Evolutionary conservation across 2,113 vertebrate genomes (phyloP).

Genomic region (Myiagra hebetior): DNA sequence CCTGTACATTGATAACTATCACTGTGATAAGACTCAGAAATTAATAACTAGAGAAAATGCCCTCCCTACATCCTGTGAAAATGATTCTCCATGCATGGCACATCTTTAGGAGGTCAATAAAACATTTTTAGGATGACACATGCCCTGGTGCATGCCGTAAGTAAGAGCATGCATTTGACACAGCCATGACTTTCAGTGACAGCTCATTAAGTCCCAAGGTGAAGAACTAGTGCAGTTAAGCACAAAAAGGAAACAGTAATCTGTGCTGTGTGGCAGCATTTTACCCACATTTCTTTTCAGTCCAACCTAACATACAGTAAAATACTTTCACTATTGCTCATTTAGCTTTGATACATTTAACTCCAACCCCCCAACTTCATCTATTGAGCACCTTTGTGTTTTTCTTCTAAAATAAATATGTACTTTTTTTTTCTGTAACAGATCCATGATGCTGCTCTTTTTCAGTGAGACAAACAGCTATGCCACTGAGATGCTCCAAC

Average conservation of each 20-base stretch:
- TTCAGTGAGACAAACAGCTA: not conserved
- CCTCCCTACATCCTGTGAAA: not conserved
- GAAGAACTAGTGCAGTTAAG: not conserved
- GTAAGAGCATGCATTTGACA: not conserved
- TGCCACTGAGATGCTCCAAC: not conserved
- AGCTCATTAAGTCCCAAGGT: slow-evolving; percentile 2
- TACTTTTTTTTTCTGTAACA: not conserved
- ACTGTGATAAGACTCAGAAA: not conserved
- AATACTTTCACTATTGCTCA: not conserved
- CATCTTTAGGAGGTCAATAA: slow-evolving; percentile 11
- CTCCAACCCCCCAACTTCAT: not conserved
- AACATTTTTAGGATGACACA: not conserved
- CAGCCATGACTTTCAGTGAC: not conserved
- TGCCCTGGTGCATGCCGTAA: not conserved
- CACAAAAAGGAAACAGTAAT: not conserved
- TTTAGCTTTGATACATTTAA: not conserved
- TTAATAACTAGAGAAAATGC: slow-evolving; percentile 13
- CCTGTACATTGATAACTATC: not conserved
- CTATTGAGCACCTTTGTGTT: not conserved
- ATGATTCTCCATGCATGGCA: not conserved
- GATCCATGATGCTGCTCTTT: not conserved
- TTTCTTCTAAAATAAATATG: not conserved
- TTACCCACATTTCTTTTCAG: not conserved
- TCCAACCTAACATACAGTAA: not conserved
- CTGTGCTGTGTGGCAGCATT: not conserved